Conservation (phyloP, 1,140 invertebrate species). For the Drosophila virilis region DNA sequence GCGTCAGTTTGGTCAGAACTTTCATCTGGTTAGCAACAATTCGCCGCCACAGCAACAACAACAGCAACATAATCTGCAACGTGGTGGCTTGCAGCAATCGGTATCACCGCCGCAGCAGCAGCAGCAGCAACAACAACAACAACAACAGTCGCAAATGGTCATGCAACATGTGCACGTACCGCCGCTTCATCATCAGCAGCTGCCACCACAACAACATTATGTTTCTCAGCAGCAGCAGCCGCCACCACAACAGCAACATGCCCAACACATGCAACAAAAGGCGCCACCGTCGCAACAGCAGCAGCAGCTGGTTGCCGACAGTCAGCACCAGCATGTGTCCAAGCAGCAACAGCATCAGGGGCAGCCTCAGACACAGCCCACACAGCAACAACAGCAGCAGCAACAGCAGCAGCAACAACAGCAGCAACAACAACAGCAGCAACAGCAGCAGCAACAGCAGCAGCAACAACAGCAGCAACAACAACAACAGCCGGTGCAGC, state of each 20-base stretch:
- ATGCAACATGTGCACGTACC: slow-evolving; percentile 69
- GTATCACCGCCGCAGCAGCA: slow-evolving; percentile 63
- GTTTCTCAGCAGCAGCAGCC: slow-evolving; percentile 84
- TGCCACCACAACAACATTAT: slow-evolving; percentile 84
- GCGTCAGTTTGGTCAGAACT: slow-evolving; percentile 79
- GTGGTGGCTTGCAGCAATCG: slow-evolving; percentile 73
- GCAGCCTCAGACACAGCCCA: slow-evolving; percentile 52
- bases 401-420: slow-evolving; percentile 53
- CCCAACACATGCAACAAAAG: slow-evolving; percentile 75
- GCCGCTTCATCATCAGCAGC: slow-evolving; percentile 64
- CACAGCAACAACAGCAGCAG: slow-evolving; percentile 46
- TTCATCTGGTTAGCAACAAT: slow-evolving; percentile 66
- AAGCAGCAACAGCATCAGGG: slow-evolving; percentile 76
- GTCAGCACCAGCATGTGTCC: slow-evolving; percentile 72
- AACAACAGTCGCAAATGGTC: slow-evolving; percentile 52
- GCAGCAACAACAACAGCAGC: slow-evolving; percentile 42
- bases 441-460: slow-evolving; percentile 38
- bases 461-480: slow-evolving; percentile 57
- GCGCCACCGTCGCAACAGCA: slow-evolving; percentile 84
- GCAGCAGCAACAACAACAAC: slow-evolving; percentile 32
- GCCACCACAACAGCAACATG: slow-evolving; percentile 72
- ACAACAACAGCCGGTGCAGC: slow-evolving; percentile 46
- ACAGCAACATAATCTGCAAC: slow-evolving; percentile 54
- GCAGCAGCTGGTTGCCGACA: slow-evolving; percentile 39
- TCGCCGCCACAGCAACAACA: slow-evolving; percentile 58